Conservation (phyloP, 2,888 invertebrate species). For the Priocnemis perturbator region DNA sequence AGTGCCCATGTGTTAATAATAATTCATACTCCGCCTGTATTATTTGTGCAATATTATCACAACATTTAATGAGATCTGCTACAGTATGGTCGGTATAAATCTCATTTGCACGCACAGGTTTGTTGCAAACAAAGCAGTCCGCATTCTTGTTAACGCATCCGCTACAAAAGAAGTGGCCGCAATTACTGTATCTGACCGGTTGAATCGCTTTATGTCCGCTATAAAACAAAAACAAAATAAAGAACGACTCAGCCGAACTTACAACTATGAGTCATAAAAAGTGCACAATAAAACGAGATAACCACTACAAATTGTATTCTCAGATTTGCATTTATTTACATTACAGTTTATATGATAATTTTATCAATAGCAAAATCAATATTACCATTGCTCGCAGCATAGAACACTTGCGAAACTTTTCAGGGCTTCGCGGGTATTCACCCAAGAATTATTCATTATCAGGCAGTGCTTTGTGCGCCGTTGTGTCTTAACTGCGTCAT, state of each 20-base stretch:
- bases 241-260: background rate
- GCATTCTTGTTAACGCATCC: constrained; percentile 42
- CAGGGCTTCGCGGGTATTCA: constrained; percentile 47
- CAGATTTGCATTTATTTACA: constrained; percentile 1
- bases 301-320: constrained; percentile 21
- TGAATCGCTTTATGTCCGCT: constrained; percentile 40
- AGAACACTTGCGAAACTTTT: constrained; percentile 48
- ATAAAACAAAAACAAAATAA: constrained; percentile 10
- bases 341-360: background rate
- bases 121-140: constrained; percentile 50
- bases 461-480: too few relatives aligned
- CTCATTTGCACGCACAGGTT: constrained; percentile 52
- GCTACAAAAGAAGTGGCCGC: constrained; percentile 62
- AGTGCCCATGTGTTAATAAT: background rate
- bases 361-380: constrained; percentile 3
- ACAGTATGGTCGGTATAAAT: constrained; percentile 48
- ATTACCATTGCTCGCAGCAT: constrained; percentile 59
- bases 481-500: too few relatives aligned
- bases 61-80: constrained; percentile 49
- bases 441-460: constrained; percentile 31
- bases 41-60: constrained; percentile 47
- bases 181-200: constrained; percentile 50
- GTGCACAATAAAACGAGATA: background rate
- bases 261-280: background rate
- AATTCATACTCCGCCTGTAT: constrained; percentile 39